Evolutionary conservation across 2,888 invertebrate genomes (phyloP), one percentile per base, ranked within the genome.

Genomic region (Drosophila neonasuta): DNA sequence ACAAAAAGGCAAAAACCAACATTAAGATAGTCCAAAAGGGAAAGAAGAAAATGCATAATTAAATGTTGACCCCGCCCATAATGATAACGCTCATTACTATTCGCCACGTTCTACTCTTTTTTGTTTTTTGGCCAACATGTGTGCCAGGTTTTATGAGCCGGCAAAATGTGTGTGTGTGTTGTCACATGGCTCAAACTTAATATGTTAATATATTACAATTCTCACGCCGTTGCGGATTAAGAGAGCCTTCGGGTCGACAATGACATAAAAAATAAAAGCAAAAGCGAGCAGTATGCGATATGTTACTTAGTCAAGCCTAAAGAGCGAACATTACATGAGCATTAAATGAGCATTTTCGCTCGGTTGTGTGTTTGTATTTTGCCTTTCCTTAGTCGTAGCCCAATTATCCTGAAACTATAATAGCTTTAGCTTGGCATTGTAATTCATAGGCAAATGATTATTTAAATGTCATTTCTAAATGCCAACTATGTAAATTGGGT

Each of bases 121-220:
- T 24, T 3, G 3, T 4, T 24, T 17, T 13, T 46, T 68, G 75
- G 56, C 51, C 42, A 65, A 66, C 68, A 74, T 62, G 56, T 77
- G 59, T 77, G 74, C 64, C 68, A 54, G 51, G 61, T 65, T 82
- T 79, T 79, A 75, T 68, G 73, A 29, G 57, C 54, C 51, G 36
- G 36, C 39, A 41, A 60, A 64, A 48, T 59, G 41, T 62, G 36
- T 39, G 4, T 10, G 34, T 55, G 17, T 5, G 34, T 36, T 58
- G 41, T 41, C 45, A 57, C 36, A 45, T 50, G 44, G 46, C 11
- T 63, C 68, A 65, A 59, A 45, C 44, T 46, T 66, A 54, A 69
- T 67, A 46, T 58, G 36, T 36, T 52, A 24, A 56, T 59, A 62
- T 51, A 59, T 55, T 49, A 64, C 29, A 52, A 44, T 54, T 17